Base-by-base conservation (phyloP, 2,113 vertebrate genomes). In the Gasterosteus aculeatus region DNA sequence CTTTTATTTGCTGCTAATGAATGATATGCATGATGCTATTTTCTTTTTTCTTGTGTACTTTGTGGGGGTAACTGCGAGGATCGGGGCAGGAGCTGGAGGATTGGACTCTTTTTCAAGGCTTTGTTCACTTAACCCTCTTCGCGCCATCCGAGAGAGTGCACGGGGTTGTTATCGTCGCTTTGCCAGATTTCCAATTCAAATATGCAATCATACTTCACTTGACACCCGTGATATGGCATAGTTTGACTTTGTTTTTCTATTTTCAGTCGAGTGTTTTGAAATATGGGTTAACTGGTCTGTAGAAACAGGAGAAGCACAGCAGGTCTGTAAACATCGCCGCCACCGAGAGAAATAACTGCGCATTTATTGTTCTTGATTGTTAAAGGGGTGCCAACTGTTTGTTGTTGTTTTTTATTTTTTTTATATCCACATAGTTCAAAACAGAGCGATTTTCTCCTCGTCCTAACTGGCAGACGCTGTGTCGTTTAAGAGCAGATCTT, bases 1-100 rank as follows among this genome's bases (percentile, higher is more conserved):
- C 91, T 95, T 95, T 94, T 96, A 95, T 97, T 94, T 95, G 91
- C 92, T 88, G 86, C 93, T 95, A 95, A 95, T 94, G 93, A 95
- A 94, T 94, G 92, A 93, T 94, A 93, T 94, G 93, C 93, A 91
- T 90, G 91, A 77, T 89, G 78, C 91, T 92, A 84, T 93, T 90
- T 87, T 71, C 82, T 84, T 91, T 92, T 85, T 92, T 88, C 88
- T 92, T 92, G 87, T 91, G 82, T 92, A 89, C 89, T 92, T 92
- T 89, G 80, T 79, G 87, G 85, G 88, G 89, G 89, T 89, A 92
- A 93, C 76, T 76, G 86, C 63, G 77, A 85, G 84, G 90, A 90
- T 90, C 46, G 88, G 88, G 90, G 86, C 83, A 91, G 87, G 87
- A 90, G 80, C 84, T 87, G 73, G 90, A 92, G 93, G 84, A 93